A percentile compares a stretch with the other conserved stretches of the same genome.
Evolutionary conservation across 92 coral and sea anemone species (phyloP).

Genomic region (Siderastrea radians): DNA sequence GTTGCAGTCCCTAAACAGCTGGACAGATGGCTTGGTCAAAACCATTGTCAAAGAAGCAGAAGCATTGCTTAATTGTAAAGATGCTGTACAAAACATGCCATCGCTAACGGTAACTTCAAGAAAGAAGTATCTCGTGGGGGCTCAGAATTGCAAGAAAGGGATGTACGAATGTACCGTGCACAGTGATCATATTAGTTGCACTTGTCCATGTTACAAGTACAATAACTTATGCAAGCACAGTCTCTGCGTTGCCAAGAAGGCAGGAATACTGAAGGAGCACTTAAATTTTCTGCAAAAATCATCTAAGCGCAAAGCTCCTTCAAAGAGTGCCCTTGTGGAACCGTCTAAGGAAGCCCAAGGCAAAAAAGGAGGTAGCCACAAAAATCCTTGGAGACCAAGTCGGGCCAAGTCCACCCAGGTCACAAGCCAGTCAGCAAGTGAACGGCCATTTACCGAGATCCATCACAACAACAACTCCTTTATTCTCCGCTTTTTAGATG

Average conservation of each 20-base stretch:
- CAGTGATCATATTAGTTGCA: slow-evolving; percentile 55
- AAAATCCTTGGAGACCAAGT: slow-evolving; percentile 48
- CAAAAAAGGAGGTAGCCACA: slow-evolving; percentile 52
- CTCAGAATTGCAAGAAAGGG: slow-evolving; percentile 45
- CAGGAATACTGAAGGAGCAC: slow-evolving; percentile 40
- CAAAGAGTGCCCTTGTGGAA: slow-evolving; percentile 46
- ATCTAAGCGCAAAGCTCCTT: slow-evolving; percentile 11
- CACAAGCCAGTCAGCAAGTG: slow-evolving; percentile 22
- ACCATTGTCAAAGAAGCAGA: slow-evolving; percentile 43
- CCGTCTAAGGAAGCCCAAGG: slow-evolving; percentile 42
- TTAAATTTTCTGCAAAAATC: slow-evolving; percentile 37
- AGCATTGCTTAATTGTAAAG: slow-evolving; percentile 34
- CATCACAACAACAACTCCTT: slow-evolving; percentile 60
- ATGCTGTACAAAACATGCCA: slow-evolving; percentile 51
- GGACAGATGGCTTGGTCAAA: slow-evolving; percentile 17
- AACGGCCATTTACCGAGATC: slow-evolving; percentile 43
- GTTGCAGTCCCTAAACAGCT: slow-evolving; percentile 10
- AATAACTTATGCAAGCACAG: slow-evolving; percentile 62
- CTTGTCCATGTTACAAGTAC: slow-evolving; percentile 60
- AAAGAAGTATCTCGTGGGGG: slow-evolving; percentile 52
- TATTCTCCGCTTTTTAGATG: slow-evolving; percentile 38
- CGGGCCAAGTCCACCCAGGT: slow-evolving; percentile 1
- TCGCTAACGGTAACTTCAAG: slow-evolving; percentile 5
- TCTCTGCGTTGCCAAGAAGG: slow-evolving; percentile 54
- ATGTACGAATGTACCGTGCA: slow-evolving; percentile 63